Base-by-base conservation (phyloP, 2,113 vertebrate species). In the Bujurquina vittata region DNA sequence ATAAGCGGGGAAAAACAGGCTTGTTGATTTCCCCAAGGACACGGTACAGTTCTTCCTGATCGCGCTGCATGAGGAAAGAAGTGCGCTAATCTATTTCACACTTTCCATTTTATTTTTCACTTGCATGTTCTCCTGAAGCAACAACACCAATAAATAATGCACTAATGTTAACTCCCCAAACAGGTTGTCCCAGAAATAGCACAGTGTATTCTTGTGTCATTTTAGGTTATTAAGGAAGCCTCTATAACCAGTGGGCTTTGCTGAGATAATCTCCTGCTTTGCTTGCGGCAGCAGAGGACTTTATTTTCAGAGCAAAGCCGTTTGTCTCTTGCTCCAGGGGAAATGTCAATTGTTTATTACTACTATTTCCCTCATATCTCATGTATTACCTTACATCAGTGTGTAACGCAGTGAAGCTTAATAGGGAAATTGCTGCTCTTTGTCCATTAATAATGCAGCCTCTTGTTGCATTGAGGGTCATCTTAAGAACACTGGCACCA, bases 241-340 rank as follows among this genome's bases (percentile, higher is more conserved):
- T 77, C 88, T 84, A 49, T 77, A 85, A 86, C 86, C 54, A 79
- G 67, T 67, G 81, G 79, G 88, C 88, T 93, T 93, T 92, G 85
- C 88, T 77, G 20, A 87, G 74, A 88, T 94, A 90, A 94, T 95
- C 92, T 93, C 81, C 84, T 89, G 74, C 85, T 87, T 90, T 85
- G 86, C 91, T 92, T 56, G 55, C 87, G 87, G 91, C 84, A 63
- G 80, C 76, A 80, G 33, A 83, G 80, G 75, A 84, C 80, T 88
- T 84, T 83, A 91, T 91, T 91, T 91, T 89, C 72, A 72, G 75
- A 87, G 81, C 87, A 77, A 89, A 92, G 82, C 86, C 76, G 55
- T 90, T 80, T 87, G 88, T 88, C 73, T 91, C 22, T 60, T 76
- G 78, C 84, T 88, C 75, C 78, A 73, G 65, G 86, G 72, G n/a